Percentiles rank a stretch among this genome's conserved stretches.
These are phyloP conservation scores for Ganaspis sp. DNA, from an alignment of 1,140 invertebrate genomes.

Conservation along the genomic window DNA sequence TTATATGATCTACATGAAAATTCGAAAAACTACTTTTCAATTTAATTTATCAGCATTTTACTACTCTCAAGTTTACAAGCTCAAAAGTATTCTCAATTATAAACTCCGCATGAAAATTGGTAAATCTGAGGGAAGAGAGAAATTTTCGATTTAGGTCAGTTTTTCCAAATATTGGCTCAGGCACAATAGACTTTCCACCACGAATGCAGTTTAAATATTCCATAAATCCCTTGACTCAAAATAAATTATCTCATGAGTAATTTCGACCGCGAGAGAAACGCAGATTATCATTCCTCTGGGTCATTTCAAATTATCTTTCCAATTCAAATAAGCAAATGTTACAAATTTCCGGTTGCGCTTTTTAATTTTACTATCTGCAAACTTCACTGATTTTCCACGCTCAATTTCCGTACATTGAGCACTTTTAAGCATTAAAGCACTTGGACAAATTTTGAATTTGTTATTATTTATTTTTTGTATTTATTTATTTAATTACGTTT, in stretches of 20 bases:
- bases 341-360: not conserved
- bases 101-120: not conserved
- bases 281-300: conserved; percentile 6
- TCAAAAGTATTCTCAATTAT: not conserved
- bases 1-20: conserved; percentile 4
- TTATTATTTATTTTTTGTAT: too few relatives aligned
- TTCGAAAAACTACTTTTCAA: not conserved
- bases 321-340: not conserved
- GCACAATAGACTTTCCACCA: not conserved
- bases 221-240: conserved; percentile 7
- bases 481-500: too few relatives aligned
- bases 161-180: conserved; percentile 2
- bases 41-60: conserved; percentile 5
- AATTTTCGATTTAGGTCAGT: not conserved
- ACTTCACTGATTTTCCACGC: not conserved
- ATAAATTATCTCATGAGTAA: conserved; percentile 16
- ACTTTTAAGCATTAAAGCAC: too few relatives aligned
- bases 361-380: not conserved
- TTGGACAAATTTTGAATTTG: too few relatives aligned
- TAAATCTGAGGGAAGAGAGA: not conserved
- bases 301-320: conserved; percentile 1
- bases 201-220: not conserved
- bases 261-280: not conserved
- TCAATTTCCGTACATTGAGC: too few relatives aligned
- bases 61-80: not conserved